Percentiles rank a stretch among this genome's conserved stretches.
phyloP scores from a whole-genome alignment of 2,888 invertebrate species.

The Drosophila anomalata region DNA sequence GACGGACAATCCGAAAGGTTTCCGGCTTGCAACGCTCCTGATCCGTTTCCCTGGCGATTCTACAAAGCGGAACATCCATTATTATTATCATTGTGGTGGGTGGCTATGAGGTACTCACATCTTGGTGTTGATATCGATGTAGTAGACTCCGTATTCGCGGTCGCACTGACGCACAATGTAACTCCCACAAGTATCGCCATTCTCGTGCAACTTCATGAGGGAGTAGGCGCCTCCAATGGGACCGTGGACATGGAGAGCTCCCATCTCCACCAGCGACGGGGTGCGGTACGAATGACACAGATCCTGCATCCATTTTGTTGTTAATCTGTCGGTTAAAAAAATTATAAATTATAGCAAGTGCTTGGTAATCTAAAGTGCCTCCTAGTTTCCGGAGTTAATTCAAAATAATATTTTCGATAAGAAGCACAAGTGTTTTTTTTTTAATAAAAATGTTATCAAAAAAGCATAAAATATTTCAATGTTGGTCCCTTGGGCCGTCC shows the following conservation, averaged over 20 bases:
- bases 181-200: slow-evolving; percentile 91
- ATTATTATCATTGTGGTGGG: background rate
- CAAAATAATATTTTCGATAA: too few species aligned
- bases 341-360: background rate
- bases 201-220: slow-evolving; percentile 92
- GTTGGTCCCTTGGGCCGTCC: too few species aligned
- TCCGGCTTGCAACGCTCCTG: slow-evolving; percentile 86
- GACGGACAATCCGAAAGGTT: slow-evolving; percentile 87
- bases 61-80: slow-evolving; percentile 7
- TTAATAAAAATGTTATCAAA: too few species aligned
- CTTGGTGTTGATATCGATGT: slow-evolving; percentile 92
- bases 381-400: too few species aligned
- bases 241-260: slow-evolving; percentile 92
- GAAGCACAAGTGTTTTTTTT: too few species aligned
- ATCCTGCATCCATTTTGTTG: slow-evolving; percentile 95
- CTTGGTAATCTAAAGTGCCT: too few species aligned
- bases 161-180: slow-evolving; percentile 93
- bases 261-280: slow-evolving; percentile 90
- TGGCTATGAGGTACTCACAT: slow-evolving; percentile 83
- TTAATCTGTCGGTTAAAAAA: slow-evolving; percentile 85
- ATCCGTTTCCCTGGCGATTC: slow-evolving; percentile 44
- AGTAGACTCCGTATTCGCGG: slow-evolving; percentile 90
- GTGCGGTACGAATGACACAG: slow-evolving; percentile 92
- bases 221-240: slow-evolving; percentile 95
- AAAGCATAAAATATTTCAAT: too few species aligned